Evolutionary conservation across 1,140 invertebrate genomes (phyloP).

Genomic region (Paraescarpia echinospica): DNA sequence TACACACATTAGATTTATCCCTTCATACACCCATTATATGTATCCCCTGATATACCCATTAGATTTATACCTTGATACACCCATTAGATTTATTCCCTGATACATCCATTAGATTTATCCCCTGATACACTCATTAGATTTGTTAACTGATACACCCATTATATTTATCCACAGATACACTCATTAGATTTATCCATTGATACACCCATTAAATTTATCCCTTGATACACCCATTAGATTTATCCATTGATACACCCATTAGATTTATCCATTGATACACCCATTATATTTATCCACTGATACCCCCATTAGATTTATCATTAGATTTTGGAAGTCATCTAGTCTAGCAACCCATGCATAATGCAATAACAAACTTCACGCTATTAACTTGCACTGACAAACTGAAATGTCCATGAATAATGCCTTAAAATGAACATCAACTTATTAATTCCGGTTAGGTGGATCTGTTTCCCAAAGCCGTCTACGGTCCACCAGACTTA

Average conservation of each 20-base stretch:
- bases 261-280: neutral
- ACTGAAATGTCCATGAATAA: neutral
- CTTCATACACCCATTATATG: neutral
- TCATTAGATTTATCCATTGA: no score
- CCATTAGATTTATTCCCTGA: neutral
- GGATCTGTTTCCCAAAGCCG: neutral
- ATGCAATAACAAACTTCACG: neutral
- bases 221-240: neutral
- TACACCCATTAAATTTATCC: no score
- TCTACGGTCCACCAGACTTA: neutral
- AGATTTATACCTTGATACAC: no score
- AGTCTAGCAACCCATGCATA: neutral
- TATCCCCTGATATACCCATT: neutral
- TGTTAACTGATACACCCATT: no score
- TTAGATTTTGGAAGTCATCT: neutral
- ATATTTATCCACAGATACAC: no score
- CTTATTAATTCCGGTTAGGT: neutral
- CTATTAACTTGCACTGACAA: neutral
- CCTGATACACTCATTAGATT: no score
- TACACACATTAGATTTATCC: neutral
- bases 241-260: neutral
- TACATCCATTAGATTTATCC: no score
- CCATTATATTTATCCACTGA: neutral
- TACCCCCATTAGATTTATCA: neutral
- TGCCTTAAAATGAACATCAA: neutral